Base-by-base conservation (phyloP, 2,888 invertebrate species). In the Crossocerus cetratus region DNA sequence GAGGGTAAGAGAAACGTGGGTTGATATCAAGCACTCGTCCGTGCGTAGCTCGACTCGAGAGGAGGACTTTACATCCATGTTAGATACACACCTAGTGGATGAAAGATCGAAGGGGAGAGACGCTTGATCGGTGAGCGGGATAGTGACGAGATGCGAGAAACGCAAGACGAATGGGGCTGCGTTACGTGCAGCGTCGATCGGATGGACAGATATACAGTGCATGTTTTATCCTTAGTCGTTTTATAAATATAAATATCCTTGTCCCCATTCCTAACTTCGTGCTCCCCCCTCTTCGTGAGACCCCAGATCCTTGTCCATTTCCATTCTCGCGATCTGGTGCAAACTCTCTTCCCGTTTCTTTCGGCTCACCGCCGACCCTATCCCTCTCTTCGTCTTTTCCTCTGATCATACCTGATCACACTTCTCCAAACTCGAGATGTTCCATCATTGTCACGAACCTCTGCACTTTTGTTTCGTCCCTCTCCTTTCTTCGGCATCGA, bases 201-300 rank as follows among this genome's bases (percentile, higher is more conserved):
- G 79, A 81, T 73, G 77, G 70, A 76, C 78, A 78, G 81, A 78
- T 78, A 69, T 80, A 87, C 83, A 84, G 83, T 85, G 85, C 86
- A 87, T 86, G 85, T 87, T 87, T 86, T 83, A 86, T 86, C 83
- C 84, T 87, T 87, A 86, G 85, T 84, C 83, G 85, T 86, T 87
- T 85, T 84, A 86, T 85, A 83, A 79, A 85, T 84, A 83, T 86
- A 84, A 84, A 83, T 84, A 84, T 85, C 83, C 85, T 82, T 78
- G 76, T 80, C 79, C 78, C 76, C 78, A 62, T 77, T 53, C 56
- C 67, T 32, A 32, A 4, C 32, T 32, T 32, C 32, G 11, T 32
- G 57, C 61, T n/a, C n/a, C 49, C 62, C 64, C 69, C 67, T 59
- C 63, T 76, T 64, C 72, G 69, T 49, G 14, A 49, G 16, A 49